These are phyloP conservation scores for Aelia acuminata DNA, from an alignment of 2,888 invertebrate genomes.

Conservation along the genomic window DNA sequence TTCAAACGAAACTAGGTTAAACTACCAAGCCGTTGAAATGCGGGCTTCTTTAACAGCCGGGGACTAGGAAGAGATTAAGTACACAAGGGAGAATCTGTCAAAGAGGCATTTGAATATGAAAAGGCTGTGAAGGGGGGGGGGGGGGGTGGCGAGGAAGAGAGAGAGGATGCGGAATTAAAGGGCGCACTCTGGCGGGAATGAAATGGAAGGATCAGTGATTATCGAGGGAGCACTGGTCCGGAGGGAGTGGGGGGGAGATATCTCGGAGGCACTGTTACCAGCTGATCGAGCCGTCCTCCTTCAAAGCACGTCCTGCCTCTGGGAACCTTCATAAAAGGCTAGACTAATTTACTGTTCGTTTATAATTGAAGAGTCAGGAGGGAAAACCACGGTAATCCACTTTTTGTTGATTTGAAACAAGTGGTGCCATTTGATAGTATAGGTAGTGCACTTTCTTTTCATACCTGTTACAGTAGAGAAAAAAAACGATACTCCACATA, in stretches of 20 bases:
- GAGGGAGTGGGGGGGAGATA: background rate
- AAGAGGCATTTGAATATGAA: conserved; percentile 2
- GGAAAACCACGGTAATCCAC: too few species aligned
- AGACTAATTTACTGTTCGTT: too few species aligned
- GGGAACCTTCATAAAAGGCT: background rate
- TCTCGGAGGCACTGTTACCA: background rate
- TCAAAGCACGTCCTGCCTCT: background rate
- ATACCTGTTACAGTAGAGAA: too few species aligned
- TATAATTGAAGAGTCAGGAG: too few species aligned
- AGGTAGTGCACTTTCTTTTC: too few species aligned
- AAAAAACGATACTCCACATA: too few species aligned
- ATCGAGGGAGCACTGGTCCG: background rate
- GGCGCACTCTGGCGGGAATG: background rate
- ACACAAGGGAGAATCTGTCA: background rate
- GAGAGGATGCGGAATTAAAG: conserved; percentile 14
- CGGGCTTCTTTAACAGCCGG: background rate
- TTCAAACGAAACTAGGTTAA: background rate
- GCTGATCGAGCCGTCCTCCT: background rate
- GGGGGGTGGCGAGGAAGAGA: too few species aligned
- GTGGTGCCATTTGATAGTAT: too few species aligned
- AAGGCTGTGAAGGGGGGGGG: background rate
- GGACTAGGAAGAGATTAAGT: background rate
- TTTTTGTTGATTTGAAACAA: too few species aligned
- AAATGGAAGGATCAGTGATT: conserved; percentile 8
- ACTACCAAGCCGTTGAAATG: too few species aligned